Base-by-base conservation (phyloP, 2,797 vertebrate species). In the Melanotaenia maccullochi region DNA sequence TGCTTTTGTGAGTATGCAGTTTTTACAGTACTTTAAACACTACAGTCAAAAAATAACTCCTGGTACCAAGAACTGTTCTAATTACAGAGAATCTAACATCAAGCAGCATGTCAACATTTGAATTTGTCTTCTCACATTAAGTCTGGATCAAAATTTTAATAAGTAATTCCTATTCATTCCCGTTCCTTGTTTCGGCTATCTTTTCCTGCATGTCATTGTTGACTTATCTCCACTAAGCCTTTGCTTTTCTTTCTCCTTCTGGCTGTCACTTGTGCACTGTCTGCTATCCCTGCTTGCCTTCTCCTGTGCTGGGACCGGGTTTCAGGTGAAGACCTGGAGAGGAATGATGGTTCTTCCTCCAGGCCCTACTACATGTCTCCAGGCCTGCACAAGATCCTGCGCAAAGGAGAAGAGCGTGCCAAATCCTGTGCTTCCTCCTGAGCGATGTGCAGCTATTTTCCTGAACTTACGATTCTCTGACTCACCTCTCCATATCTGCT, bases 301-400 rank as follows among this genome's bases (percentile, higher is more conserved):
- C 28, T 72, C 59, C 70, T 59, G 18, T 60, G 57, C 68, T 75
- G 79, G 35, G 61, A 58, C 72, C 68, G 32, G 80, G 68, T 36
- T 75, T 84, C 93, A 99, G 98, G 97, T 90, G 98, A 99, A 96
- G 98, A 99, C 92, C 91, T 99, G 84, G 97, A 99, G 93, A 96
- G 97, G 90, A 98, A 99, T 55, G 96, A 98, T 5, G 98, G 97
- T 81, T 97, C 97, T 71, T 91, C 96, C 77, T 94, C 95, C 91
- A 97, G 95, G 88, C 98, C 98, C 44, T 99, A 97, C 95, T 97
- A 95, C 95, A 96, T 98, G 95, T 96, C 96, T 83, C 96, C 96
- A 25, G 94, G 95, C 76, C 94, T 99, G 80, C 97, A 98, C 82
- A 94, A 95, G 86, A 96, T 98, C 90, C 94, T 99, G 74, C 95